Base-by-base conservation (phyloP, 2,113 vertebrate genomes). In the Gymnarchus niloticus region DNA sequence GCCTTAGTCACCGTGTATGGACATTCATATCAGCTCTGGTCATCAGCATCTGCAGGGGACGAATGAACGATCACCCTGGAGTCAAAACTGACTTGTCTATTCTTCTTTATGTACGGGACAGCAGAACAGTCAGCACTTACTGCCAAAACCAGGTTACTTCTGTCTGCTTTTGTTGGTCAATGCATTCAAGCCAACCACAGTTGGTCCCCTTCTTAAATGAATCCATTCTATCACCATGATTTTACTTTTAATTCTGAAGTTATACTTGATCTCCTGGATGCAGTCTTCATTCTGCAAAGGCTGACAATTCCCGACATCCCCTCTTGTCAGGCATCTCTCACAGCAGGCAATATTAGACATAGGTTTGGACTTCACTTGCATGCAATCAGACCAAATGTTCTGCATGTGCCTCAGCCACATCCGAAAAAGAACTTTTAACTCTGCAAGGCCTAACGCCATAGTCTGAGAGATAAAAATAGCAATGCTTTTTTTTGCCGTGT, bases 1-100 rank as follows among this genome's bases (percentile, higher is more conserved):
- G 87, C 84, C 59, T 86, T 89, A 90, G 87, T 89, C 82, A 87
- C 44, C 76, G 73, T 65, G 86, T n/a, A 77, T 84, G 87, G 86
- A 87, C 86, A 61, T 59, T 84, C 51, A 57, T 87, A 89, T 73
- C 87, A 88, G 87, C 77, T 82, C 7, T 56, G 80, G 28, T 78
- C 80, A 81, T 81, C 49, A 82, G 61, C 82, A 56, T 56, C 48
- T 83, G 73, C 61, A 83, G 33, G 46, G 84, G 84, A 84, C 77
- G 87, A 86, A 21, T 82, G 85, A 33, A 61, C 49, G 61, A 59
- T 85, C 56, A 65, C 9, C 28, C 81, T 76, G 65, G 61, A 69
- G 19, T 37, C 28, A 69, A 73, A 33, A 37, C 5, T 73, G 14
- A 37, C 65, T 73, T 73, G 33, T 73, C 65, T 41, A 41, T 41